A percentile compares a stretch with the other conserved stretches of the same genome.
These are phyloP conservation scores for Procavia capensis DNA, from an alignment of 2,113 vertebrate genomes.

Conservation along the genomic window DNA sequence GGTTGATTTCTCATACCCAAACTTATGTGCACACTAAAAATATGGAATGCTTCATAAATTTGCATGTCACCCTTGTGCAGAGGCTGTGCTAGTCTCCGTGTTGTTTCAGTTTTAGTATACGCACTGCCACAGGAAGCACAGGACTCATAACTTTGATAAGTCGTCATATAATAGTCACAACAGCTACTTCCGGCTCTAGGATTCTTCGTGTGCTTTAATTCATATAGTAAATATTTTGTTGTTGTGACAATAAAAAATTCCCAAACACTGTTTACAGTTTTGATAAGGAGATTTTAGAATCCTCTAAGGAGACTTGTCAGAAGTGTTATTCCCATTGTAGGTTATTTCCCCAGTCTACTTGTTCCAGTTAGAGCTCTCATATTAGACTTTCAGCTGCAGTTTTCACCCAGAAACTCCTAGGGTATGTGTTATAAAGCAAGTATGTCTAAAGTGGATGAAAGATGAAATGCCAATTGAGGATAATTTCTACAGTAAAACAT, in stretches of 20 bases:
- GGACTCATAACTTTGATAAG: not conserved
- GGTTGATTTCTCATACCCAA: too few species aligned
- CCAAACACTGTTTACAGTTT: not conserved
- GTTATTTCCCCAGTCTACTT: not conserved
- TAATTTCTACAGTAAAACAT: not conserved
- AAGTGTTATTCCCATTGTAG: not conserved
- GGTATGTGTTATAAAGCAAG: not conserved
- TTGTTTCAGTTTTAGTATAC: too few species aligned
- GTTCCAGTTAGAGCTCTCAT: not conserved
- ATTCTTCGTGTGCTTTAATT: not conserved
- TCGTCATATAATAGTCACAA: not conserved
- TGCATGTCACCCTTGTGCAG: too few species aligned
- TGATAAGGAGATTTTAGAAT: slow-evolving; percentile 7
- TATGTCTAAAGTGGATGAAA: not conserved
- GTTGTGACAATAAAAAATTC: not conserved
- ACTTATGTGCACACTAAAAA: too few species aligned
- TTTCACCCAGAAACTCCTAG: not conserved
- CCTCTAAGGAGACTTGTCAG: not conserved
- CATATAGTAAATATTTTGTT: not conserved
- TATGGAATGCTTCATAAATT: too few species aligned
- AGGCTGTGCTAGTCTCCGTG: too few species aligned
- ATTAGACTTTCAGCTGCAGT: not conserved
- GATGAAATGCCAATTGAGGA: not conserved
- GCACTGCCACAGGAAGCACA: too few species aligned
- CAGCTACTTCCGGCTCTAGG: not conserved